Conservation (phyloP, 2,113 vertebrate species). For the Ceyx melanurus region DNA sequence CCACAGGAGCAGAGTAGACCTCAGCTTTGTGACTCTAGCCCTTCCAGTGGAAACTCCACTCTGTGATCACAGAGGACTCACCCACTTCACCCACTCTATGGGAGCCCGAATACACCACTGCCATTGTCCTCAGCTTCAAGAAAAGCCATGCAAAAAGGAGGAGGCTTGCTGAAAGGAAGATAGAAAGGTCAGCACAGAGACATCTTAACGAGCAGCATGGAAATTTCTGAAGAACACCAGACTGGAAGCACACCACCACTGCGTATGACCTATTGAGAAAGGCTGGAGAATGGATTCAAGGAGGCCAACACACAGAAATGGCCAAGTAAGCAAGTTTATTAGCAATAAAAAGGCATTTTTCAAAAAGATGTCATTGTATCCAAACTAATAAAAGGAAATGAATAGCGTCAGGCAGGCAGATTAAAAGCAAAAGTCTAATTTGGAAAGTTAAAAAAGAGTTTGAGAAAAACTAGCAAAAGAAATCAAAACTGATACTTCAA, state of each 20-base stretch:
- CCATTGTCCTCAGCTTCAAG: slow-evolving; percentile 9
- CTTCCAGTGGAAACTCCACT: neutral
- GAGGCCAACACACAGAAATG: slow-evolving; percentile 11
- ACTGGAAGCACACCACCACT: slow-evolving; percentile 9
- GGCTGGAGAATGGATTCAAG: neutral
- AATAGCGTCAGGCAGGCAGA: neutral
- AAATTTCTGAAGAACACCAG: slow-evolving; percentile 36
- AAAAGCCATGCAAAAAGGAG: neutral
- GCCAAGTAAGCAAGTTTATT: slow-evolving; percentile 30
- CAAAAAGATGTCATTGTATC: slow-evolving; percentile 32
- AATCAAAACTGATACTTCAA: neutral
- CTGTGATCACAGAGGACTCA: neutral
- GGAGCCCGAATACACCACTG: neutral
- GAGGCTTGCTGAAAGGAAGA: slow-evolving; percentile 24
- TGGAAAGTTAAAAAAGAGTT: neutral
- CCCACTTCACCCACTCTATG: neutral
- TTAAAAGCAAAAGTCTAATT: slow-evolving; percentile 9
- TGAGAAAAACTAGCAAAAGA: neutral
- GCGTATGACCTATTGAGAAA: slow-evolving; percentile 61
- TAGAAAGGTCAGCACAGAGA: slow-evolving; percentile 54
- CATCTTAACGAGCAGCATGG: neutral
- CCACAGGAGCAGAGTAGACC: neutral
- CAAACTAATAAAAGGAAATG: slow-evolving; percentile 50
- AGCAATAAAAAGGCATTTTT: slow-evolving; percentile 22
- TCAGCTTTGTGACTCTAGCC: neutral